These are phyloP conservation scores for Yponomeuta plumbellus DNA, from an alignment of 2,888 invertebrate species.

Conservation along the genomic window DNA sequence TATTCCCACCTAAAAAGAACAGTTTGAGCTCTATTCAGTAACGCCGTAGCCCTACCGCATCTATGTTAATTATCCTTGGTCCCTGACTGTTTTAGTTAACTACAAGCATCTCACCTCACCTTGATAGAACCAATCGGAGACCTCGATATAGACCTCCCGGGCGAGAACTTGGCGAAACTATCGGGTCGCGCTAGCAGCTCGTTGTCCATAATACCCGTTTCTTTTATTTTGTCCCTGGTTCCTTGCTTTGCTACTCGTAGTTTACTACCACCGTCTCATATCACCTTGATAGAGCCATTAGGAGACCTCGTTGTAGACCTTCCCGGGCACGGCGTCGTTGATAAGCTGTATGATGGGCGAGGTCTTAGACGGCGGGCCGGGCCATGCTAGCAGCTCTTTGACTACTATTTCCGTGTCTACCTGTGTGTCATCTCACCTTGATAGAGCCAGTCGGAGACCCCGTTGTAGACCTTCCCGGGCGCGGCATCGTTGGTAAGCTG, in stretches of 20 bases:
- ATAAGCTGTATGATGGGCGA: constrained; percentile 85
- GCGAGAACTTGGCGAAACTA: constrained; percentile 78
- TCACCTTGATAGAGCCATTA: constrained; percentile 98
- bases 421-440: constrained; percentile 84
- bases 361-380: constrained; percentile 78
- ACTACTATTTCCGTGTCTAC: too few relatives aligned
- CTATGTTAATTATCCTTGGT: too few relatives aligned
- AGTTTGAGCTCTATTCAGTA: too few relatives aligned
- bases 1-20: too few relatives aligned
- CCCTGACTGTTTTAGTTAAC: too few relatives aligned
- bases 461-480: constrained; percentile 91
- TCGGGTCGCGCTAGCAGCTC: constrained; percentile 81
- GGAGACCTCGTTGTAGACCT: constrained; percentile 93
- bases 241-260: too few relatives aligned
- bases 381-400: constrained; percentile 79
- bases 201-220: background rate
- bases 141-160: constrained; percentile 91
- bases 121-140: constrained; percentile 98
- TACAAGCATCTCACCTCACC: too few relatives aligned
- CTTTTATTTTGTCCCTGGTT: too few relatives aligned
- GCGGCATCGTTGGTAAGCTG: constrained; percentile 85
- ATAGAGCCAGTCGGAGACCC: constrained; percentile 97
- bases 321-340: constrained; percentile 84
- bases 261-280: constrained; percentile 35
- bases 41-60: too few relatives aligned